These are phyloP conservation scores for Mya arenaria DNA, from an alignment of 1,140 invertebrate genomes.

Conservation along the genomic window DNA sequence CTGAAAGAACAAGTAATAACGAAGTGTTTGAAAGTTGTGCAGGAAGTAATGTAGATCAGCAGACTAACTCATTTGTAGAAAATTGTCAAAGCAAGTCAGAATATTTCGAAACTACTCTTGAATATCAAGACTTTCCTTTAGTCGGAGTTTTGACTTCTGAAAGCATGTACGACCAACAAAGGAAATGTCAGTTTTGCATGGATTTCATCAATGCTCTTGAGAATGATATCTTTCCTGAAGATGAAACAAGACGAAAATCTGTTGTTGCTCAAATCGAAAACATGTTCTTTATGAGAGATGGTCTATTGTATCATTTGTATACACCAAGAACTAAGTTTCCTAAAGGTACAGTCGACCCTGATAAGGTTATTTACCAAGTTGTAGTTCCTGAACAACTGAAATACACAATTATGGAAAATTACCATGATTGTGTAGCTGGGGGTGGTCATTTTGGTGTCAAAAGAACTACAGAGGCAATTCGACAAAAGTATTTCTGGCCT, in stretches of 20 bases:
- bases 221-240: conserved; percentile 23
- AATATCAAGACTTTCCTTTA: not conserved
- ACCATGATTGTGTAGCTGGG: conserved; percentile 62
- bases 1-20: no score
- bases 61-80: not conserved
- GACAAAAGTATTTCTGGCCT: conserved; percentile 62
- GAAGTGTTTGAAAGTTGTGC: no score
- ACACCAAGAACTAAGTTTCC: conserved; percentile 25
- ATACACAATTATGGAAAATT: conserved; percentile 46
- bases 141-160: not conserved
- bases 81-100: not conserved
- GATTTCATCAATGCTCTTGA: conserved; percentile 40
- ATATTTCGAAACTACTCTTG: not conserved
- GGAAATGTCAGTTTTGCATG: conserved; percentile 52
- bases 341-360: not conserved
- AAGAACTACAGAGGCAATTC: conserved; percentile 43
- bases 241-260: not conserved
- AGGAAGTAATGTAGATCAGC: no score
- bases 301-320: conserved; percentile 57
- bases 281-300: conserved; percentile 56
- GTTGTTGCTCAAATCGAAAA: conserved; percentile 17
- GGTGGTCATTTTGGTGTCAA: conserved; percentile 60
- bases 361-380: conserved; percentile 38
- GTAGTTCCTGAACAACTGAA: conserved; percentile 33
- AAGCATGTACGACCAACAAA: conserved; percentile 17